Evolutionary conservation across 2,888 invertebrate species (phyloP), one percentile per base, ranked within the genome.

Genomic region (Carabus problematicus): DNA sequence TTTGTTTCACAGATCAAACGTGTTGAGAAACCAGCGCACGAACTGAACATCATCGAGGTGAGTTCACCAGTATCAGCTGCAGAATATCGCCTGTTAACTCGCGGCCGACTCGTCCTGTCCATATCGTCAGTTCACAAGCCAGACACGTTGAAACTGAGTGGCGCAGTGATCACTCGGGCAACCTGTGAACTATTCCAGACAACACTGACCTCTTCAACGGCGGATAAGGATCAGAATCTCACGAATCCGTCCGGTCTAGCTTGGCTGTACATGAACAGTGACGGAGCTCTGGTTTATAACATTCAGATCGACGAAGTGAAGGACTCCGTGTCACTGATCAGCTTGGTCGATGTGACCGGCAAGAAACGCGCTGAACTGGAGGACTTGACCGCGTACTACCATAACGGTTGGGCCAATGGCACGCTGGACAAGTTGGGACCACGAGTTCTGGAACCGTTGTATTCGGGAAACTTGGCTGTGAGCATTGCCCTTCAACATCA

Each of bases 111-210:
- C 3, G 81, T 89, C 16, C 83, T 95, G 8, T 87, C 89, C 0
- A 82, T 94, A 9, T 88, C 90, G 76, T 91, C 92, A 0, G 85
- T 88, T 29, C 87, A 86, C 39, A 86, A 89, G 73, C 88, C 91
- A 0, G 85, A 87, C 45, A 83, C 84, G 58, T 79, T 91, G 54
- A 85, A 86, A 71, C 85, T 95, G 58, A 86, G 87, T 16, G 95
- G 95, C 0, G 83, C 83, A 59, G 89, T 94, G 1, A 84, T 90
- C 19, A 91, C 93, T 11, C 87, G 91, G 74, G 89, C 90, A 0
- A 88, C 90, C 0, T 94, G 94, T 76, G 94, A 94, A 79, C 83
- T 94, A 64, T 93, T 91, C 79, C 92, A 94, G 77, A 87, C 91
- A 0, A 84, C 91, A 0, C 78, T 92, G 47, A 82, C 89, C 1